Conservation (phyloP, 2,113 vertebrate genomes). For the Dasyornis broadbenti region DNA sequence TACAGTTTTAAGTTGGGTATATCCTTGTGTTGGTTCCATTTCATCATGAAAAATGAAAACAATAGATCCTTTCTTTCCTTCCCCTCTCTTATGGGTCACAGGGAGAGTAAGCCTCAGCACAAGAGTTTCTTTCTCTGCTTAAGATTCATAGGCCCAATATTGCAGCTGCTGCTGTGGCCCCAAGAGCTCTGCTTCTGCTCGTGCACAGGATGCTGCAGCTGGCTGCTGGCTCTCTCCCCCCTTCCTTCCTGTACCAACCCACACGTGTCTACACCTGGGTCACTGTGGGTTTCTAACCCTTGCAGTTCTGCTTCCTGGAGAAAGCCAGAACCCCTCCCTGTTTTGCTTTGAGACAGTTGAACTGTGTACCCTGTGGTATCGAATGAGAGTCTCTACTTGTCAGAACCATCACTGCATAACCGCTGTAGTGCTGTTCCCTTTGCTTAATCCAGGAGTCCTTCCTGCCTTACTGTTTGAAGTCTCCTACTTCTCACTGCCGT, state of each 20-base stretch:
- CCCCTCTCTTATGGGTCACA: not conserved
- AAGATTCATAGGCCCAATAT: not conserved
- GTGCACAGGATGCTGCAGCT: not conserved
- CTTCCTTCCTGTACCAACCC: not conserved
- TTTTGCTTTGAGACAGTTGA: not conserved
- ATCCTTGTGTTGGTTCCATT: not conserved
- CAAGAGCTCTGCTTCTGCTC: not conserved
- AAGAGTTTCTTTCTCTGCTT: not conserved
- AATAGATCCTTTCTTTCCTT: not conserved
- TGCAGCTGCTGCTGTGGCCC: not conserved
- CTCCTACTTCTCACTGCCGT: not conserved
- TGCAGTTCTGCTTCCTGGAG: not conserved
- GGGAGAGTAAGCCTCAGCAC: not conserved
- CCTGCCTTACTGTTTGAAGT: not conserved
- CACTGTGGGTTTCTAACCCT: not conserved
- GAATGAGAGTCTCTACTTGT: not conserved
- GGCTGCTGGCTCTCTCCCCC: fast-evolving
- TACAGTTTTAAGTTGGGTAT: not conserved
- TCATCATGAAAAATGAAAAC: fast-evolving
- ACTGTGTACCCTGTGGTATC: not conserved
- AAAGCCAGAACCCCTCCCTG: not conserved
- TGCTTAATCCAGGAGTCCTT: not conserved
- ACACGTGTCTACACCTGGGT: not conserved
- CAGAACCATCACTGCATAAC: not conserved
- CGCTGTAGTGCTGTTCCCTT: not conserved